Evolutionary conservation across 2,797 vertebrate species (phyloP).

Genomic region (Pteronotus mesoamericanus): DNA sequence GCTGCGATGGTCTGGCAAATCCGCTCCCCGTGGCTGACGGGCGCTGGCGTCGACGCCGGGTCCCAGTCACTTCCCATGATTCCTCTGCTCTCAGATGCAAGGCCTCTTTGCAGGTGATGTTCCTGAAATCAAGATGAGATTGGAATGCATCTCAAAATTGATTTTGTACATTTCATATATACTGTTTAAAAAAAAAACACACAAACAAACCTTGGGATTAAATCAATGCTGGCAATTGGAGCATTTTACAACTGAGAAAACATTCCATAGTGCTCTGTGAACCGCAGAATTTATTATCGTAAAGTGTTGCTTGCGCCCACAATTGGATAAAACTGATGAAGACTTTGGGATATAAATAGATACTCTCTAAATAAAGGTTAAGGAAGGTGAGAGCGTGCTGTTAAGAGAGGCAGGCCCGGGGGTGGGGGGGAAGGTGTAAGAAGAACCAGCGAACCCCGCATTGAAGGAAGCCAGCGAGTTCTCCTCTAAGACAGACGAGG

Average conservation of each 20-base stretch:
- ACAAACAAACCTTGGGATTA: not conserved
- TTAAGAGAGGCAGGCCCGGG: not conserved
- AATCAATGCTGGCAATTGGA: not conserved
- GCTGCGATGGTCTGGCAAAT: not conserved
- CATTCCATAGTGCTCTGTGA: constrained; percentile 11
- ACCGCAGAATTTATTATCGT: not conserved
- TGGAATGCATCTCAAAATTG: not conserved
- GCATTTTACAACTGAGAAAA: constrained; percentile 25
- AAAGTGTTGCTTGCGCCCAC: not conserved
- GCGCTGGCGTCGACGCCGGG: accelerated
- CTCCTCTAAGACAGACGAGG: not conserved
- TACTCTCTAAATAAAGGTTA: not conserved
- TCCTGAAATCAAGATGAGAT: constrained; percentile 3
- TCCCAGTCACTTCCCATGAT: not conserved
- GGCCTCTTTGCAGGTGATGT: not conserved
- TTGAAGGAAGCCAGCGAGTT: not conserved
- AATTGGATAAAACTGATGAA: constrained; percentile 19
- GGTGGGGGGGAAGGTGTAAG: not conserved
- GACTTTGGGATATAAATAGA: not conserved
- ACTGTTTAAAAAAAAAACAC: not conserved
- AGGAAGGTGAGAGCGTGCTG: not conserved
- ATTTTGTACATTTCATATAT: not conserved
- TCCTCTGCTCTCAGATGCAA: not conserved
- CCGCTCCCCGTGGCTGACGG: not conserved
- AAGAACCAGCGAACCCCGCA: not conserved